A percentile compares a stretch with the other conserved stretches of the same genome.
Conservation (phyloP, 1,140 invertebrate genomes). For the Drosophila pallidifrons region DNA sequence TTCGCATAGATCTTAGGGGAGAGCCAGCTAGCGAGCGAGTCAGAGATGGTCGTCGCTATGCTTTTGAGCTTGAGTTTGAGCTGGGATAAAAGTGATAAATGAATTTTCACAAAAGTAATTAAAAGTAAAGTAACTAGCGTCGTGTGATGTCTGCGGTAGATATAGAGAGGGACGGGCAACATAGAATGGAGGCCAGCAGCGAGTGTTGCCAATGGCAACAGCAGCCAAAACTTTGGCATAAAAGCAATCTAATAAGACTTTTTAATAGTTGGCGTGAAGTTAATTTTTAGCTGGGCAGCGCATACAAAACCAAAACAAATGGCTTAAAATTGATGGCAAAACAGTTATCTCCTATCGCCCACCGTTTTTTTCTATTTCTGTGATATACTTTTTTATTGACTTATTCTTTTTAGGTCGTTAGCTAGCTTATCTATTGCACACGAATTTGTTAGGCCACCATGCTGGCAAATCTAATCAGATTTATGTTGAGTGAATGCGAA, state of each 20-base stretch:
- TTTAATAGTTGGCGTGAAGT: slow-evolving; percentile 73
- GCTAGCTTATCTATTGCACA: not conserved
- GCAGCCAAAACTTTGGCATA: slow-evolving; percentile 68
- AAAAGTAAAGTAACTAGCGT: slow-evolving; percentile 83
- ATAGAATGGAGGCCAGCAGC: not conserved
- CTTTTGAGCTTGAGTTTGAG: slow-evolving; percentile 65
- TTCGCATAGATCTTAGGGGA: slow-evolving; percentile 70
- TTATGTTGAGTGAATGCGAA: not conserved
- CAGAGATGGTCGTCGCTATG: slow-evolving; percentile 45
- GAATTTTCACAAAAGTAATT: slow-evolving; percentile 84
- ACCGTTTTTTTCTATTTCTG: too few species aligned
- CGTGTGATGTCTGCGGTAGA: slow-evolving; percentile 68
- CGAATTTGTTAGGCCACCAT: not conserved
- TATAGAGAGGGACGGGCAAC: not conserved
- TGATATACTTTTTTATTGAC: not conserved
- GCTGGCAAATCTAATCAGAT: not conserved
- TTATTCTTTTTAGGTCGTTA: slow-evolving; percentile 9
- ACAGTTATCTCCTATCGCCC: slow-evolving; percentile 11
- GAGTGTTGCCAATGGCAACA: slow-evolving; percentile 41
- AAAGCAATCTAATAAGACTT: slow-evolving; percentile 82
- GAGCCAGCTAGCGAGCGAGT: slow-evolving; percentile 10
- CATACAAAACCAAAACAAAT: slow-evolving; percentile 66
- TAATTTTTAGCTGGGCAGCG: slow-evolving; percentile 52
- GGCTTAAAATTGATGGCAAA: slow-evolving; percentile 60
- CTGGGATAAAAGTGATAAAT: slow-evolving; percentile 83